Evolutionary conservation across 2,797 vertebrate genomes (phyloP).

Genomic region (Acridotheres tristis): DNA sequence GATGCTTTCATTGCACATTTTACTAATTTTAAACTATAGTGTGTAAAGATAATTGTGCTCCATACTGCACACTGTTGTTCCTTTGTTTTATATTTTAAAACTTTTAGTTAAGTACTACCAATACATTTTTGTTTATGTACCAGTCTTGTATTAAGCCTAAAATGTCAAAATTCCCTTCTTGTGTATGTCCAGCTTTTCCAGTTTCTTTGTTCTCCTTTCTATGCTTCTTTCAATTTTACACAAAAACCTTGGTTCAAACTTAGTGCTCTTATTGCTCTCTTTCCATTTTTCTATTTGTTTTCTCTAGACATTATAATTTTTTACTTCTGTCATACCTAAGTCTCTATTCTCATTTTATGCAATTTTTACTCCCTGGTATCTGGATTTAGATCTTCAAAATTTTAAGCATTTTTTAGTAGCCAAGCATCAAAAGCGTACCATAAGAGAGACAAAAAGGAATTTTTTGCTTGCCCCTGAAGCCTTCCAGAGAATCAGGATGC

Average conservation of each 20-base stretch:
- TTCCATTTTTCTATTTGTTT: slow-evolving; percentile 5
- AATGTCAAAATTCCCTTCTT: not conserved
- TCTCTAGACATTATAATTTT: not conserved
- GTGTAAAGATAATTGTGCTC: not conserved
- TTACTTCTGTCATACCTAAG: not conserved
- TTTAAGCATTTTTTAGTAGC: not conserved
- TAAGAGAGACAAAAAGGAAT: not conserved
- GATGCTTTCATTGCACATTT: not conserved
- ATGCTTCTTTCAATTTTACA: not conserved
- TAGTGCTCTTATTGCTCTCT: not conserved
- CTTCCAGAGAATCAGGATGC: not conserved
- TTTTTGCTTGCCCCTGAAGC: not conserved
- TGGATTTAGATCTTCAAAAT: not conserved
- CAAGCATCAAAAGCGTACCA: not conserved
- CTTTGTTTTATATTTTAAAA: not conserved
- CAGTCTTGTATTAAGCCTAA: not conserved
- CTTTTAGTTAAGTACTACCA: not conserved
- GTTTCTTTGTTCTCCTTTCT: slow-evolving; percentile 4
- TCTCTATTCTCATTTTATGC: not conserved
- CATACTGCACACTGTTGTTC: not conserved
- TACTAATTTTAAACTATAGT: not conserved
- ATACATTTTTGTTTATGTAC: not conserved
- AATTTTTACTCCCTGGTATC: not conserved
- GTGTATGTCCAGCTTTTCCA: not conserved
- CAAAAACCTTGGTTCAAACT: not conserved